phyloP scores from a whole-genome alignment of 2,888 invertebrate genomes.

The Itoplectis maculator region DNA sequence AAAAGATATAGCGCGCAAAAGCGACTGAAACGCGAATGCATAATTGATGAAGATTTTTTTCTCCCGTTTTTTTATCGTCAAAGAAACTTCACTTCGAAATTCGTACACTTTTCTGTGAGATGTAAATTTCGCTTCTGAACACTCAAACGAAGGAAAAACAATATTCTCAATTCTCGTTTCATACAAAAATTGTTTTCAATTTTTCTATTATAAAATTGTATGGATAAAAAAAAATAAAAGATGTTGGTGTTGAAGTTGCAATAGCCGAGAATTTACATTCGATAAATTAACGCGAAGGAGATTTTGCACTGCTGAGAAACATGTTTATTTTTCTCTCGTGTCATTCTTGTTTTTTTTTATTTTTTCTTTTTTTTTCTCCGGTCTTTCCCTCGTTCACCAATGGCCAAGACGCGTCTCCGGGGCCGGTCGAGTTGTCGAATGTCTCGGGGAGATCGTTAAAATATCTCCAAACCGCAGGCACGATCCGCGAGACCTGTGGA shows the following conservation, averaged over 20 bases:
- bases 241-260: neutral
- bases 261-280: constrained; percentile 37
- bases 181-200: neutral
- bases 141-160: too few relatives aligned
- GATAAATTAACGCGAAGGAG: constrained; percentile 31
- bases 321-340: constrained; percentile 5
- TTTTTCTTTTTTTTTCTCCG: neutral
- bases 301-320: neutral
- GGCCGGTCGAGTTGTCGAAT: constrained; percentile 38
- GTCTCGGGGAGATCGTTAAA: constrained; percentile 55
- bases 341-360: constrained; percentile 7
- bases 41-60: constrained; percentile 39
- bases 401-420: constrained; percentile 31
- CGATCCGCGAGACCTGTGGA: constrained; percentile 17
- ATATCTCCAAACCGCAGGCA: constrained; percentile 51
- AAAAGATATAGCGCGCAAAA: constrained; percentile 9
- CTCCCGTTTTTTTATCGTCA: neutral
- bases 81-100: constrained; percentile 10
- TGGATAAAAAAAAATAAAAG: constrained; percentile 1
- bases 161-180: neutral
- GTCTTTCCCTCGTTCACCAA: constrained; percentile 33
- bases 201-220: neutral
- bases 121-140: neutral
- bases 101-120: neutral
- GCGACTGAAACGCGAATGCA: constrained; percentile 3